Percentiles rank a stretch among this genome's conserved stretches.
phyloP scores from a whole-genome alignment of 2,888 invertebrate genomes.

The Nasonia oneida region DNA sequence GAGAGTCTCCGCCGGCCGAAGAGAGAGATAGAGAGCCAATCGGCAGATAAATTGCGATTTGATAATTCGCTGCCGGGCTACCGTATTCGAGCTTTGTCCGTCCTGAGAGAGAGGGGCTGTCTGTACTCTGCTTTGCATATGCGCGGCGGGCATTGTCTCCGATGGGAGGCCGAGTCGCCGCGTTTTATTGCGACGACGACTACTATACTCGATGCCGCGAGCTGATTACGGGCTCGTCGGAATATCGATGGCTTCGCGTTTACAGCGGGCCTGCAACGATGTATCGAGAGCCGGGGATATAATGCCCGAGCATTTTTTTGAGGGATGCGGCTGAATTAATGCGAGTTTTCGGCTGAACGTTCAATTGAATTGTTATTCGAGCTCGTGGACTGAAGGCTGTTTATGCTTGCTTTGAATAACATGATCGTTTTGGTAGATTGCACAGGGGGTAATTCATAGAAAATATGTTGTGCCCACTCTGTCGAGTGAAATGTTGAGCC shows the following conservation, averaged over 20 bases:
- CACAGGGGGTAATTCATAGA: no score
- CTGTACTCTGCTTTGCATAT: slow-evolving; percentile 3
- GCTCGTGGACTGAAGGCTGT: no score
- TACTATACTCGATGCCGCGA: neutral
- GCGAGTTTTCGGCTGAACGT: neutral
- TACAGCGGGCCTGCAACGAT: neutral
- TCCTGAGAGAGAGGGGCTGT: neutral
- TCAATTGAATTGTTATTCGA: neutral
- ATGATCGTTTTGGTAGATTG: no score
- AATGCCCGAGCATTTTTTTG: slow-evolving; percentile 8
- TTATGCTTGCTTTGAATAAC: no score
- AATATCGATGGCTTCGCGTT: slow-evolving; percentile 2
- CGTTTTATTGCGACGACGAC: slow-evolving; percentile 11
- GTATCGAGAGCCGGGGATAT: neutral
- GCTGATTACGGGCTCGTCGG: slow-evolving; percentile 19
- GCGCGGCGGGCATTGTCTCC: slow-evolving; percentile 10
- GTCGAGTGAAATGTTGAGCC: no score
- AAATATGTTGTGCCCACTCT: no score
- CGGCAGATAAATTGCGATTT: slow-evolving; percentile 61
- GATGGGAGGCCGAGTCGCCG: neutral
- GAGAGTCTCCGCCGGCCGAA: slow-evolving; percentile 45
- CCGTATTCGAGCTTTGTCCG: neutral
- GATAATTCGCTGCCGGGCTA: slow-evolving; percentile 56
- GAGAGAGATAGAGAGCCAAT: slow-evolving; percentile 54
- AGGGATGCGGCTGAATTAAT: slow-evolving; percentile 5